These are phyloP conservation scores for Cyaniris semiargus DNA, from an alignment of 2,888 invertebrate species.

Conservation along the genomic window DNA sequence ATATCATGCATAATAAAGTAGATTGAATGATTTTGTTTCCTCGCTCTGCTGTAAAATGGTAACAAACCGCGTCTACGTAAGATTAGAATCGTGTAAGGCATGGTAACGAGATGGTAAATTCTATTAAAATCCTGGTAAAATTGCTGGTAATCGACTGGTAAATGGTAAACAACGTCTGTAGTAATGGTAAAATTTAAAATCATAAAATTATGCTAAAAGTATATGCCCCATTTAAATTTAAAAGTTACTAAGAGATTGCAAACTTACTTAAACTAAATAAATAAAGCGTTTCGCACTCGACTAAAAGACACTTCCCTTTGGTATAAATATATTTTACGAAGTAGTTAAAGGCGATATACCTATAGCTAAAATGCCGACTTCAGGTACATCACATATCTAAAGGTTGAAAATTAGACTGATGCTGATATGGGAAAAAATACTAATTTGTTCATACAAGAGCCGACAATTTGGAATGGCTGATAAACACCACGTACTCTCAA, in stretches of 20 bases:
- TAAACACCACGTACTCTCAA: too few species aligned
- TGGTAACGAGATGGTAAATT: slow-evolving; percentile 5
- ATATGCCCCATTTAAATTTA: slow-evolving; percentile 8
- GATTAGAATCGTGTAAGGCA: neutral
- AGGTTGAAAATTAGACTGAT: too few species aligned
- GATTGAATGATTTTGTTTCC: neutral
- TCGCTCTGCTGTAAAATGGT: slow-evolving; percentile 25
- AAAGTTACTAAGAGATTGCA: slow-evolving; percentile 24
- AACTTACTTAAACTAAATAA: slow-evolving; percentile 56
- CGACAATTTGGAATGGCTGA: too few species aligned
- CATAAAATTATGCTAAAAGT: neutral
- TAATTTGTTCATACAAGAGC: too few species aligned
- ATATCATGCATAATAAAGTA: neutral
- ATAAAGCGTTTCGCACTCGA: slow-evolving; percentile 79
- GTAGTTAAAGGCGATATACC: slow-evolving; percentile 31
- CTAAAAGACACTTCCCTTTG: slow-evolving; percentile 77
- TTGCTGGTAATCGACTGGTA: slow-evolving; percentile 2
- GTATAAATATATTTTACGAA: slow-evolving; percentile 66
- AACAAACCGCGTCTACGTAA: slow-evolving; percentile 26
- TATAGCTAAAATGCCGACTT: slow-evolving; percentile 19
- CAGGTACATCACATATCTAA: neutral
- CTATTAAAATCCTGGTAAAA: neutral
- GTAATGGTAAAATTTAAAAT: neutral
- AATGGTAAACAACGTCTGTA: neutral
- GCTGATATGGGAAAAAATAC: too few species aligned